Conservation (phyloP, 2,888 invertebrate species). For the Dinocampus coccinellae region DNA sequence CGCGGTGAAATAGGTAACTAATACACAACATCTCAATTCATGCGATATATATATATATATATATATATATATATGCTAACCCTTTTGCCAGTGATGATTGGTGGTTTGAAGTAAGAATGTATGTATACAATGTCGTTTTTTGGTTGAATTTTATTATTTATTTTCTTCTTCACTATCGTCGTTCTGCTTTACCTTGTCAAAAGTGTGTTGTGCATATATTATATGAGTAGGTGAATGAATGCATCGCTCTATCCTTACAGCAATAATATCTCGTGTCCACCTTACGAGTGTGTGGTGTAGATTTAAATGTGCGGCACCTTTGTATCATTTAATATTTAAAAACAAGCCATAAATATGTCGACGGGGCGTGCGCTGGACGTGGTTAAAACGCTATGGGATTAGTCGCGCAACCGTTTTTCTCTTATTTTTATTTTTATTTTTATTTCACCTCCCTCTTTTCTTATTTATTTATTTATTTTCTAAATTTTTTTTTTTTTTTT, state of each 20-base stretch:
- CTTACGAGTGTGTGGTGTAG: neutral
- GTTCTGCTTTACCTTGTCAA: neutral
- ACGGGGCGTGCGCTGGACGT: slow-evolving; percentile 58
- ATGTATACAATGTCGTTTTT: slow-evolving; percentile 12
- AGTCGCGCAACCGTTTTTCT: slow-evolving; percentile 41
- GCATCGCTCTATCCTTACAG: neutral
- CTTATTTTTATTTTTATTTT: neutral
- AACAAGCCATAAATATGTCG: slow-evolving; percentile 69
- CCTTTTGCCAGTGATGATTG: neutral
- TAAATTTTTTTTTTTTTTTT: neutral
- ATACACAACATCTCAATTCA: slow-evolving; percentile 59
- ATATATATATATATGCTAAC: slow-evolving; percentile 10
- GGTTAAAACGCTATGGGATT: slow-evolving; percentile 54
- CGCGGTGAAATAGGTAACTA: slow-evolving; percentile 45
- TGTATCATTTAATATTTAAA: slow-evolving; percentile 70
- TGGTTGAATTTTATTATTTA: slow-evolving; percentile 11
- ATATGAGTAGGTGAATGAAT: neutral
- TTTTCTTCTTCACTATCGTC: neutral
- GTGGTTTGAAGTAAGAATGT: neutral
- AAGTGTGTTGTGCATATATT: neutral
- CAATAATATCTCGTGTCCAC: neutral
- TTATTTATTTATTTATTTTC: too few species aligned
- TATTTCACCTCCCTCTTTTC: too few species aligned
- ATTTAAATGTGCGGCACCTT: slow-evolving; percentile 59
- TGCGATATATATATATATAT: slow-evolving; percentile 23